Conservation (phyloP, 2,888 invertebrate species). For the Xestia sexstrigata region DNA sequence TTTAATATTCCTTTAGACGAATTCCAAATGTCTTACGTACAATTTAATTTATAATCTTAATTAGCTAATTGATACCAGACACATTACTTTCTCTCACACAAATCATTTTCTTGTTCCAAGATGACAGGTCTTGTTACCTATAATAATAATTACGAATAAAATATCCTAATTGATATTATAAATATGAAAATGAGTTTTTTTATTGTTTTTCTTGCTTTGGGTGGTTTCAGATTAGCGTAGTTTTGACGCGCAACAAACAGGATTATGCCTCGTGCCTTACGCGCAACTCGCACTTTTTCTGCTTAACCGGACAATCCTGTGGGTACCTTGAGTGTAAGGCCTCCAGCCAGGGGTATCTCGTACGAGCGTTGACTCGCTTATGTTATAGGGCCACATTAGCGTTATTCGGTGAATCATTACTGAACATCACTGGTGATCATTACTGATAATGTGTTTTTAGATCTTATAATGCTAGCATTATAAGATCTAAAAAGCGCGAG, state of each 20-base stretch:
- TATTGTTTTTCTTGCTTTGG: background rate
- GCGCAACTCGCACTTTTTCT: background rate
- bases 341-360: background rate
- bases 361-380: background rate
- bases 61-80: conserved; percentile 38
- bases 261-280: background rate
- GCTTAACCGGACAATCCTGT: no score
- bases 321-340: no score
- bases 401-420: background rate
- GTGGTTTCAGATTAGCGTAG: no score
- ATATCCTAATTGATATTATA: background rate
- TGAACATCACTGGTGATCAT: no score
- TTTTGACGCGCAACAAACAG: background rate
- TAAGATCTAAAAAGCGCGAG: background rate
- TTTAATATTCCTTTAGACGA: conserved; percentile 25
- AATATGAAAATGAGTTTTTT: background rate
- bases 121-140: conserved; percentile 6
- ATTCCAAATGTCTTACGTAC: conserved; percentile 6
- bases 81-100: conserved; percentile 9
- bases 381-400: background rate
- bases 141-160: conserved; percentile 19
- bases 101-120: conserved; percentile 18
- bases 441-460: no score
- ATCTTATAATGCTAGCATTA: no score
- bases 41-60: conserved; percentile 41